Evolutionary conservation across 2,797 vertebrate species (phyloP), one percentile per base, ranked within the genome.

Genomic region (Aselliscus stoliczkanus): DNA sequence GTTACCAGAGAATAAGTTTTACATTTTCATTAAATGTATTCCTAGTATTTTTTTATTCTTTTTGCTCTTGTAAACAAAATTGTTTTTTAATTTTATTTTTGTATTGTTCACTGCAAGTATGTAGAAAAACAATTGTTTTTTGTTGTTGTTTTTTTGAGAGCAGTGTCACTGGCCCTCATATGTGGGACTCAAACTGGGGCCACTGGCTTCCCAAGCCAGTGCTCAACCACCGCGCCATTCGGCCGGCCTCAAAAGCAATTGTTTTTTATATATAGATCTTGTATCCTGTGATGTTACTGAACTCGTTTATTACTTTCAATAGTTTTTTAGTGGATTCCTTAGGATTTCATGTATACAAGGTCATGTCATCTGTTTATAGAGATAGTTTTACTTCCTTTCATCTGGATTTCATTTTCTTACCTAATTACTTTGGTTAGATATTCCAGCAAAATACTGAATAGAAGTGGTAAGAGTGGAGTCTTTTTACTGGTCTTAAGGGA

Each of bases 381-480:
- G 13, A 10, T 60, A 15, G 21, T 81, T 93, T 88, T 96, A 64
- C 47, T 92, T 94, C 18, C 88, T 89, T 87, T 52, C n/a, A 75
- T 42, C 39, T 96, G 4, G 23, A 85, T 92, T 81, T 87, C n/a
- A 25, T 76, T 76, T 93, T 81, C 52, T 81, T 77, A 8, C 37
- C 70, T 91, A 7, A 47, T 83, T 93, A 72, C 29, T 87, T 17
- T 79, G 72, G 27, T 79, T 77, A 95, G 42, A 69, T 65, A 8
- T 31, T 89, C 25, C n/a, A 92, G 62, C 67, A 82, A 87, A 95
- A 89, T 80, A 82, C 14, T 88, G n/a, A 95, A 39, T 65, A 91
- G 44, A 80, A 94, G 67, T 86, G 81, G 15, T 76, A 72, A 73
- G n/a, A 83, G 10, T 83, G 29, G 58, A 77, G 12, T 89, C 31